Evolutionary conservation across 2,888 invertebrate genomes (phyloP), one percentile per base, ranked within the genome.

Genomic region (Aleiodes alternator): DNA sequence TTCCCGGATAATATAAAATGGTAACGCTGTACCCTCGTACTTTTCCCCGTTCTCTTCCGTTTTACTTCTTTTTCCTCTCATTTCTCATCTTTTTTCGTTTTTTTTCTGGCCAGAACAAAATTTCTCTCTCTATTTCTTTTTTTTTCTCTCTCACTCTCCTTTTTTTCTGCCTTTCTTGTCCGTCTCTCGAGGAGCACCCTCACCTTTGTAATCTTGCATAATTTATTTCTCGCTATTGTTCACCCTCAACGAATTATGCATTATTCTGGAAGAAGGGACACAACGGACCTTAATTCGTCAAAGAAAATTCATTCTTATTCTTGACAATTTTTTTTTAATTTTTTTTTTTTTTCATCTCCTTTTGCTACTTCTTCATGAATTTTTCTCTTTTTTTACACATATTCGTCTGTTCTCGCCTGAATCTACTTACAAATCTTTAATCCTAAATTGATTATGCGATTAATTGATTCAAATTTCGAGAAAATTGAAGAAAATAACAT

Each of bases 121-220:
- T 72, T 68, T 43, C 66, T 55, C 66, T 73, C 72, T 75, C 53
- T 64, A 61, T 51, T 64, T 72, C 71, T 43, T 59, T 55, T 59
- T 69, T 74, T 73, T 72, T 75, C 53, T 64, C 72, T 16, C 70
- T 56, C 68, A 70, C 68, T 50, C 66, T 53, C 66, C 68, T 75
- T 73, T 73, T 75, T 53, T 75, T 56, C 68, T 23, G 23, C 23
- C 23, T 23, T 23, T 23, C 23, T 23, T 23, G 71, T 73, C 72
- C 75, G 48, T 72, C 73, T 71, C 38, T 72, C 64, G 56, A 43
- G 69, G 8, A 23, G 38, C 76, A 79, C 80, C 82, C 80, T 76
- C 79, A 83, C 81, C 83, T 87, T 87, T 88, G 89, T 88, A 87
- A 89, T 89, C 88, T 88, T 85, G 89, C 89, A 88, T 89, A 89